phyloP scores from a whole-genome alignment of 1,140 invertebrate species.

The Brachionus rotundiformis region DNA sequence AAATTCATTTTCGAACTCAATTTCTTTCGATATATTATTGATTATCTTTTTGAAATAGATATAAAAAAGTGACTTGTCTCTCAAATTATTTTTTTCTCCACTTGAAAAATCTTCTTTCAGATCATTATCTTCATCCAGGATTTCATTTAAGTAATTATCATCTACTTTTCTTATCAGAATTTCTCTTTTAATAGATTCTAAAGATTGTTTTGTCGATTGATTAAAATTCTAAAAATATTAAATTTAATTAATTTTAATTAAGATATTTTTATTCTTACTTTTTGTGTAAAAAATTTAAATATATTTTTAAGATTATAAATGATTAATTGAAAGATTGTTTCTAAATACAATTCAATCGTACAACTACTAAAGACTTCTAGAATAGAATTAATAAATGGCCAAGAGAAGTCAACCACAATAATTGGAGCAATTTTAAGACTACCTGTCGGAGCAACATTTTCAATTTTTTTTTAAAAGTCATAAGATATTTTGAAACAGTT shows the following conservation, averaged over 20 bases:
- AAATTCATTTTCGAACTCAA: neutral
- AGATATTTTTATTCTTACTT: neutral
- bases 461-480: neutral
- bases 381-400: constrained; percentile 12
- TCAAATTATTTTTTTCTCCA: neutral
- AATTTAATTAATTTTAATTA: neutral
- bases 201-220: neutral
- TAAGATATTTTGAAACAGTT: constrained; percentile 19
- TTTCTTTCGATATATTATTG: neutral
- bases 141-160: neutral
- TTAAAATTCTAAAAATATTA: neutral
- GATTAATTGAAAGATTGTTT: neutral
- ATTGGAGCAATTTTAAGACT: neutral
- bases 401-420: constrained; percentile 23
- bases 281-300: neutral
- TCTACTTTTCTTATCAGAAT: neutral
- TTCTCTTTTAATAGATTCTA: neutral
- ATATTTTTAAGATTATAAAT: neutral
- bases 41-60: neutral
- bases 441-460: neutral
- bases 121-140: neutral
- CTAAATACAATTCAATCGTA: neutral
- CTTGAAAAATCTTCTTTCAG: neutral
- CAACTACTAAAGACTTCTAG: neutral
- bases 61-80: neutral